Evolutionary conservation across 2,797 vertebrate genomes (phyloP).

Genomic region (Sylvia borin): DNA sequence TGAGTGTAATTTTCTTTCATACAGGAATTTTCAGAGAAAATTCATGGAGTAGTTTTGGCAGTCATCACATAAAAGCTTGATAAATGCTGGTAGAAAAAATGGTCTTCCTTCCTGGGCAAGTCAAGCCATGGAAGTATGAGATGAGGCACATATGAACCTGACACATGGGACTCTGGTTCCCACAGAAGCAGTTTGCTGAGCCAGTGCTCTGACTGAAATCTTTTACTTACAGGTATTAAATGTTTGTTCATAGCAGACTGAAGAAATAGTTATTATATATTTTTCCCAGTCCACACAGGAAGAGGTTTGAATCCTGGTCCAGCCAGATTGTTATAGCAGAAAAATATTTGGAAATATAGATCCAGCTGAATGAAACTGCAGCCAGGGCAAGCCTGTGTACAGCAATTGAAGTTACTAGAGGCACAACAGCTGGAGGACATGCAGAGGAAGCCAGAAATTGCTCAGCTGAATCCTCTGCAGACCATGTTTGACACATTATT

Average conservation of each 20-base stretch:
- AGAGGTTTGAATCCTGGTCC: not conserved
- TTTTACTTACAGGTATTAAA: conserved; percentile 17
- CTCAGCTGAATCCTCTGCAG: conserved; percentile 68
- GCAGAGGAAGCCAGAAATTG: conserved; percentile 58
- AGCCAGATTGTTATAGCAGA: conserved; percentile 9
- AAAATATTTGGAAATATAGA: conserved; percentile 49
- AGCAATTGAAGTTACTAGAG: conserved; percentile 45
- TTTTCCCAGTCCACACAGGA: not conserved
- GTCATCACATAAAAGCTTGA: not conserved
- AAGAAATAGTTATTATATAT: not conserved
- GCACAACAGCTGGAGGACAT: conserved; percentile 69
- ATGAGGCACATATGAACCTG: not conserved
- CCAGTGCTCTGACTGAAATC: not conserved
- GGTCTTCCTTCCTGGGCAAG: not conserved
- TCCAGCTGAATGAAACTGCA: conserved; percentile 48
- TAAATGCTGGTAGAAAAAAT: not conserved
- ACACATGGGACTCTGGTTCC: not conserved
- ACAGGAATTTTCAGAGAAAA: not conserved
- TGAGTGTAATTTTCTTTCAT: not conserved
- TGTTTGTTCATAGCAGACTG: not conserved
- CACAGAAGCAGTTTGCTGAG: not conserved
- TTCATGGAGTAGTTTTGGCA: not conserved
- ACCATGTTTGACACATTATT: conserved; percentile 72
- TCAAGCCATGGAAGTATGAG: not conserved
- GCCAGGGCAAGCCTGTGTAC: not conserved